These are phyloP conservation scores for Aethina tumida DNA, from an alignment of 1,140 invertebrate genomes.

Conservation along the genomic window DNA sequence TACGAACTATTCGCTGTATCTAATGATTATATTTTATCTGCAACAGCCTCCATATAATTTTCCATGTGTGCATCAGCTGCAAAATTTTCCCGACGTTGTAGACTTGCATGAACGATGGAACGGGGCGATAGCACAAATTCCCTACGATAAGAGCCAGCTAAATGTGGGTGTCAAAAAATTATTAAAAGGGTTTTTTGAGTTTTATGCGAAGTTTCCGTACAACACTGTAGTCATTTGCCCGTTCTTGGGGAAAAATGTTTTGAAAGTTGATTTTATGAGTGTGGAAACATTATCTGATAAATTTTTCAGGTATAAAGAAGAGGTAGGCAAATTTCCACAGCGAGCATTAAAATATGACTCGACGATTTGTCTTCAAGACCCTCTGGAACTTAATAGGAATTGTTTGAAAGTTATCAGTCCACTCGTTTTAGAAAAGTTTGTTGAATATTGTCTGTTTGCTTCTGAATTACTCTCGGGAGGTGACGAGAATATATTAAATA, in stretches of 20 bases:
- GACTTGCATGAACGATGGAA: slow-evolving; percentile 39
- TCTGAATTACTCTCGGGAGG: slow-evolving; percentile 12
- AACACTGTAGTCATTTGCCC: slow-evolving; percentile 41
- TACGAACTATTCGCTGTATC: slow-evolving; percentile 50
- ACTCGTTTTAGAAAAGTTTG: slow-evolving; percentile 23
- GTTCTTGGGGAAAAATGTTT: slow-evolving; percentile 39
- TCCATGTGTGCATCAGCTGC: slow-evolving; percentile 37
- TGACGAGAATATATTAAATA: slow-evolving; percentile 16
- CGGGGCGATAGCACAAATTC: slow-evolving; percentile 24
- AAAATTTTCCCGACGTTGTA: slow-evolving; percentile 21
- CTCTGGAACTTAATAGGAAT: slow-evolving; percentile 49
- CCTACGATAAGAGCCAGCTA: slow-evolving; percentile 8
- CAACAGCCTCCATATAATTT: slow-evolving; percentile 42
- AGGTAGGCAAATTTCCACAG: slow-evolving; percentile 26
- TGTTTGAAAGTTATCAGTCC: slow-evolving; percentile 32
- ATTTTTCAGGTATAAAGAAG: slow-evolving; percentile 38
- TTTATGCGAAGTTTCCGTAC: slow-evolving; percentile 44
- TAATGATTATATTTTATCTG: slow-evolving; percentile 54
- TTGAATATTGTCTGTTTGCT: slow-evolving; percentile 15
- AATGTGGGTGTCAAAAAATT: slow-evolving; percentile 35
- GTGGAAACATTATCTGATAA: slow-evolving; percentile 32
- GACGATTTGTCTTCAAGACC: slow-evolving; percentile 50
- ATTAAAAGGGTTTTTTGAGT: slow-evolving; percentile 49
- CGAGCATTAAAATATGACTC: slow-evolving; percentile 32
- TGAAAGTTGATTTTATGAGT: slow-evolving; percentile 36